Conservation (phyloP, 2,888 invertebrate genomes). For the Brenthis hecate region DNA sequence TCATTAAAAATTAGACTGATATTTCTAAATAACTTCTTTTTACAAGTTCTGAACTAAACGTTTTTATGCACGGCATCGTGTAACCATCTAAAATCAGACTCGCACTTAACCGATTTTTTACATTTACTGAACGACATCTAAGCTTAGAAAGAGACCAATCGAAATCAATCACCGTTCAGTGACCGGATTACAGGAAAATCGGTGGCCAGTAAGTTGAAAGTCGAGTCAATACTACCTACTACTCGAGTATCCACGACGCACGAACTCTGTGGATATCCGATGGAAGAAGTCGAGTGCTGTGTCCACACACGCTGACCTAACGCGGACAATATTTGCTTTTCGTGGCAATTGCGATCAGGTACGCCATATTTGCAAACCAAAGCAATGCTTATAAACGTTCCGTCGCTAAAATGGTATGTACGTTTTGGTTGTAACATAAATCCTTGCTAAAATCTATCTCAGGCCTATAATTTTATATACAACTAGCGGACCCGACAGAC, state of each 20-base stretch:
- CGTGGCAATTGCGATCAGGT: conserved; percentile 27
- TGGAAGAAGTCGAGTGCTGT: conserved; percentile 65
- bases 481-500: too few species aligned
- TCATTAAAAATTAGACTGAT: too few species aligned
- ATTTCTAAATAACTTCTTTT: too few species aligned
- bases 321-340: conserved; percentile 43
- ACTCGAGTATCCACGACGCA: conserved; percentile 19
- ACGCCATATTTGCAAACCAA: conserved; percentile 20
- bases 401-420: not conserved
- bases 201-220: conserved; percentile 31
- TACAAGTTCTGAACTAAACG: too few species aligned
- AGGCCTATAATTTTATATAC: too few species aligned
- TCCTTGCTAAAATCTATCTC: not conserved
- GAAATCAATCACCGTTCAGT: conserved; percentile 15
- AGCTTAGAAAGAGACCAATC: conserved; percentile 19
- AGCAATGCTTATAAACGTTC: conserved; percentile 9
- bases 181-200: conserved; percentile 33
- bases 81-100: too few species aligned
- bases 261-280: conserved; percentile 43
- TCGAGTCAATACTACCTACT: conserved; percentile 42
- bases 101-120: not conserved
- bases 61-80: too few species aligned
- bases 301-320: conserved; percentile 53
- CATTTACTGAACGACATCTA: conserved; percentile 11
- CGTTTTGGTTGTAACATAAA: not conserved